phyloP scores from a whole-genome alignment of 2,888 invertebrate genomes.

The Orchesellides sinensis region DNA sequence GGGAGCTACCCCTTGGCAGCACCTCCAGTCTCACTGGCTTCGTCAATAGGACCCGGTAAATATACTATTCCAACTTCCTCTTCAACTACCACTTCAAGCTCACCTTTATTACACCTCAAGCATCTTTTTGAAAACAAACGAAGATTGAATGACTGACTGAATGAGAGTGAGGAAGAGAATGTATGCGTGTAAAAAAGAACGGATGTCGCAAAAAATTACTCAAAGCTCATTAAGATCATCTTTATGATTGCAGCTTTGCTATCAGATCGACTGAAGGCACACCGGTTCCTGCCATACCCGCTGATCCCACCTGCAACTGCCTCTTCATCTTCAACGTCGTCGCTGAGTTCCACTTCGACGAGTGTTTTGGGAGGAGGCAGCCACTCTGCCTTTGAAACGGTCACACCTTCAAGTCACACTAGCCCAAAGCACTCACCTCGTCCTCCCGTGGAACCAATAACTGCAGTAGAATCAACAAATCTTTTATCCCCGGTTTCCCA shows the following conservation, averaged over 20 bases:
- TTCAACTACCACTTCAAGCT: slow-evolving; percentile 41
- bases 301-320: slow-evolving; percentile 81
- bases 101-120: slow-evolving; percentile 49
- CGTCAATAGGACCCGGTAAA: slow-evolving; percentile 75
- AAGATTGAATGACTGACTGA: slow-evolving; percentile 65
- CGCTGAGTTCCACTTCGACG: slow-evolving; percentile 74
- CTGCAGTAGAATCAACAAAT: slow-evolving; percentile 75
- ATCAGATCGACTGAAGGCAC: slow-evolving; percentile 80
- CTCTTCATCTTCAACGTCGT: slow-evolving; percentile 75
- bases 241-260: slow-evolving; percentile 75
- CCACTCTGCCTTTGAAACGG: slow-evolving; percentile 91
- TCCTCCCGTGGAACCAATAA: slow-evolving; percentile 71
- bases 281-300: slow-evolving; percentile 93
- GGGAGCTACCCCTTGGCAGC: slow-evolving; percentile 73
- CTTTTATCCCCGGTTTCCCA: slow-evolving; percentile 68
- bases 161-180: slow-evolving; percentile 36
- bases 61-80: slow-evolving; percentile 51
- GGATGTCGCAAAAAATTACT: slow-evolving; percentile 11
- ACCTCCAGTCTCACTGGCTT: slow-evolving; percentile 79
- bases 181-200: slow-evolving; percentile 23
- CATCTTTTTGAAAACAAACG: slow-evolving; percentile 60
- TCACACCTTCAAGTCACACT: slow-evolving; percentile 84
- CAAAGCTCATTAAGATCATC: slow-evolving; percentile 54
- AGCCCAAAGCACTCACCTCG: slow-evolving; percentile 78
- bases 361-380: slow-evolving; percentile 80